Evolutionary conservation across 2,797 vertebrate species (phyloP).

Genomic region (Myiothlypis chrysogaster): DNA sequence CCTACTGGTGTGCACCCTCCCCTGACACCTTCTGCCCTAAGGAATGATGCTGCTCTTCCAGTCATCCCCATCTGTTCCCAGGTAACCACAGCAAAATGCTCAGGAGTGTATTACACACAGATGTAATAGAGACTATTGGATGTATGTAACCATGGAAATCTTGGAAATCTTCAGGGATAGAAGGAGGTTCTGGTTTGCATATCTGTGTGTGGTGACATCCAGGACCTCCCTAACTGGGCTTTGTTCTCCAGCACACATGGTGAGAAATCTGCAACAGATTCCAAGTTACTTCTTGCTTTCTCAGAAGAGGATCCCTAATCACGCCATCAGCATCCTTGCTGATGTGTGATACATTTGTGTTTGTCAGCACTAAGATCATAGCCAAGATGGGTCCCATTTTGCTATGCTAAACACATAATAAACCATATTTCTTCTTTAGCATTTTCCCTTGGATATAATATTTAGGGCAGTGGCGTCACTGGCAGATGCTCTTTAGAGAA

Average conservation of each 20-base stretch:
- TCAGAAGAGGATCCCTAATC: neutral
- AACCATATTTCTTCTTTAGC: neutral
- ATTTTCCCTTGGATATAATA: neutral
- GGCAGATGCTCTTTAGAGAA: neutral
- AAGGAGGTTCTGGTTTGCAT: neutral
- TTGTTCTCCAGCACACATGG: neutral
- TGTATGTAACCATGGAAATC: neutral
- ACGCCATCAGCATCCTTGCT: neutral
- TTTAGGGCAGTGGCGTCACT: neutral
- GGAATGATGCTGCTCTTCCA: neutral
- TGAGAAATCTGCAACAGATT: neutral
- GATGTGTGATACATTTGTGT: neutral
- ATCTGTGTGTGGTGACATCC: neutral
- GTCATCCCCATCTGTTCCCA: neutral
- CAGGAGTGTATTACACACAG: neutral
- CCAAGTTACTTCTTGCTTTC: neutral
- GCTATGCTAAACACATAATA: neutral
- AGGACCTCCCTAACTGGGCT: neutral
- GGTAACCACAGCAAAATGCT: neutral
- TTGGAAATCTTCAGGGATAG: neutral
- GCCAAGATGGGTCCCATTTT: neutral
- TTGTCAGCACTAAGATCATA: neutral
- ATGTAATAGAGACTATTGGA: neutral
- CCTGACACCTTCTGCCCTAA: neutral
- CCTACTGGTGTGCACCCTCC: fast-evolving